Base-by-base conservation (phyloP, 2,113 vertebrate species). In the Scartelaos histophorus region DNA sequence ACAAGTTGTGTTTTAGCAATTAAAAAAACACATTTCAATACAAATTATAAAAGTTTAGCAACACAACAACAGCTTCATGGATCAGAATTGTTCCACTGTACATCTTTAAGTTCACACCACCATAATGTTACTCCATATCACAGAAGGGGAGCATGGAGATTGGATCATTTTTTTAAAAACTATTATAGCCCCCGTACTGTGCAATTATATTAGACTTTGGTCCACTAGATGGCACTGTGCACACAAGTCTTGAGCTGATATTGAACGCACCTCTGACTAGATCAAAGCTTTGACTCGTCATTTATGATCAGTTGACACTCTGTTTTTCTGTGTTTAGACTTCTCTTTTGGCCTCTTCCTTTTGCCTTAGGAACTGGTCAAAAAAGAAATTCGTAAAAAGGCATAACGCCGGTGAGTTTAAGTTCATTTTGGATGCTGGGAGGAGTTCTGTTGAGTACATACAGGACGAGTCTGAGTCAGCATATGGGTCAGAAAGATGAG, bases 171-270 rank as follows among this genome's bases (percentile, higher is more conserved):
- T n/a, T n/a, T n/a, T n/a, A n/a, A n/a, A n/a, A n/a, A n/a, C n/a
- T n/a, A n/a, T n/a, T n/a, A n/a, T n/a, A 29, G 29, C 29, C 29
- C 38, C 10, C 15, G 3, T 47, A 47, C 46, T 47, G 46, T 75
- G 65, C 46, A 54, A 13, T 38, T 15, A 11, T 49, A 13, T 66
- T 61, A 1, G 15, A 10, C 0, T 9, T 0, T 51, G 7, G 11
- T 0, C 45, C 93, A 92, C 89, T 84, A 92, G 93, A 89, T 94
- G 93, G 91, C 91, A 92, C 81, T 94, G 88, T 87, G 73, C 76
- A 73, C 89, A 83, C 66, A 24, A 58, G 61, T 85, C 77, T 87
- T 58, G 17, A n/a, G 35, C 47, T 0, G 34, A 56, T n/a, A 29
- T 5, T 7, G 17, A 60, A 35, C 11, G 43, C 12, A 12, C 45